These are phyloP conservation scores for Axinella damicornis DNA, from an alignment of 37 sponge, comb jelly and placozoan genomes.

Conservation along the genomic window DNA sequence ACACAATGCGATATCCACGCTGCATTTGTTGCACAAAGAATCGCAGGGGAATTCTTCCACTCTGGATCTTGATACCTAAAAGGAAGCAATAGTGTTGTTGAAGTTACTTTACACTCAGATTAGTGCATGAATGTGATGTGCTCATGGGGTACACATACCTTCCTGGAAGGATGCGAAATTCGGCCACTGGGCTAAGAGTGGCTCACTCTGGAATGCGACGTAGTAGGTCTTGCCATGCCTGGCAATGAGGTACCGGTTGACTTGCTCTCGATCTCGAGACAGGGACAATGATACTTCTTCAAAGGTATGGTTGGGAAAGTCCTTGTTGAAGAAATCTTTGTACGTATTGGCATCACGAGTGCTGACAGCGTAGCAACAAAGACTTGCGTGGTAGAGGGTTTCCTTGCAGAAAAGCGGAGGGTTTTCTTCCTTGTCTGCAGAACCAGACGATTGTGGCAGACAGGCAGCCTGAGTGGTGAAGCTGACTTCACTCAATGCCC, in stretches of 20 bases:
- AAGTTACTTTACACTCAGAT: too few species aligned
- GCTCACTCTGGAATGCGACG: slow-evolving; percentile 21
- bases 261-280: background rate
- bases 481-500: slow-evolving; percentile 4
- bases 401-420: slow-evolving; percentile 16
- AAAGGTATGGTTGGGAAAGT: slow-evolving; percentile 9
- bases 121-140: background rate
- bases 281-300: slow-evolving; percentile 18
- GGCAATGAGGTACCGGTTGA: slow-evolving; percentile 19
- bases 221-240: background rate
- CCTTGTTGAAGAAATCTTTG: background rate
- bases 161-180: slow-evolving; percentile 11
- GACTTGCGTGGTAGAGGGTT: slow-evolving; percentile 11
- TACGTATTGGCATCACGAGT: background rate
- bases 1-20: background rate
- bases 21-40: slow-evolving; percentile 8
- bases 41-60: background rate
- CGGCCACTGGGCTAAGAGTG: slow-evolving; percentile 11
- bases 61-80: background rate
- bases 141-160: too few species aligned
- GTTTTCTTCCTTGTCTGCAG: too few species aligned
- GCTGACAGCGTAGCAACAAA: slow-evolving; percentile 12
- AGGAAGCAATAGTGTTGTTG: background rate
- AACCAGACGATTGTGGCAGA: too few species aligned
- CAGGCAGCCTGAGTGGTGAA: too few species aligned